Conservation (phyloP, 1,140 invertebrate species). For the Bactericera cockerelli region DNA sequence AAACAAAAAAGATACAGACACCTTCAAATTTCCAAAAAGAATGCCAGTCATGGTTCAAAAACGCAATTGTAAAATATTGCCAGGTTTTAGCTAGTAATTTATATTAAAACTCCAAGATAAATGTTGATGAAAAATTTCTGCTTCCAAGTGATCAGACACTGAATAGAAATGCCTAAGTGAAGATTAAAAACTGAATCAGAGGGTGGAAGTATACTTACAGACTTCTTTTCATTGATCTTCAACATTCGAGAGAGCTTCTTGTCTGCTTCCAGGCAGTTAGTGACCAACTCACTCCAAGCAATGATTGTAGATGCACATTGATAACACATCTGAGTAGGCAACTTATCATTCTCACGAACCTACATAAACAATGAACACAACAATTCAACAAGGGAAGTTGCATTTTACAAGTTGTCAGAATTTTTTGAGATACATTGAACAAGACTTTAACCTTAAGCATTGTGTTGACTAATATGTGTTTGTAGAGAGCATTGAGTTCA, state of each 20-base stretch:
- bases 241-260: constrained; percentile 27
- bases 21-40: too few relatives aligned
- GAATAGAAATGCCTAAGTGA: background rate
- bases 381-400: background rate
- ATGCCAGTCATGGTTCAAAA: too few relatives aligned
- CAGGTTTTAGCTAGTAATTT: too few relatives aligned
- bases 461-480: too few relatives aligned
- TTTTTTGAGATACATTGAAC: background rate
- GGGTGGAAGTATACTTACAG: background rate
- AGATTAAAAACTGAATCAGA: background rate
- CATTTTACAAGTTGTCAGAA: background rate
- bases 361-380: constrained; percentile 23
- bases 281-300: constrained; percentile 42
- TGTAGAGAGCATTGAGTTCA: too few relatives aligned
- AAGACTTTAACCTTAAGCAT: background rate
- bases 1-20: too few relatives aligned
- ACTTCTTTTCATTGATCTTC: constrained; percentile 7
- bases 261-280: constrained; percentile 39
- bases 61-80: too few relatives aligned
- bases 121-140: too few relatives aligned
- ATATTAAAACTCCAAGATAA: too few relatives aligned
- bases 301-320: constrained; percentile 43
- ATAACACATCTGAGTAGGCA: constrained; percentile 44
- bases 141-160: background rate
- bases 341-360: constrained; percentile 35